These are phyloP conservation scores for Rhabdomys dilectus DNA, from an alignment of 2,113 vertebrate genomes.

Conservation along the genomic window DNA sequence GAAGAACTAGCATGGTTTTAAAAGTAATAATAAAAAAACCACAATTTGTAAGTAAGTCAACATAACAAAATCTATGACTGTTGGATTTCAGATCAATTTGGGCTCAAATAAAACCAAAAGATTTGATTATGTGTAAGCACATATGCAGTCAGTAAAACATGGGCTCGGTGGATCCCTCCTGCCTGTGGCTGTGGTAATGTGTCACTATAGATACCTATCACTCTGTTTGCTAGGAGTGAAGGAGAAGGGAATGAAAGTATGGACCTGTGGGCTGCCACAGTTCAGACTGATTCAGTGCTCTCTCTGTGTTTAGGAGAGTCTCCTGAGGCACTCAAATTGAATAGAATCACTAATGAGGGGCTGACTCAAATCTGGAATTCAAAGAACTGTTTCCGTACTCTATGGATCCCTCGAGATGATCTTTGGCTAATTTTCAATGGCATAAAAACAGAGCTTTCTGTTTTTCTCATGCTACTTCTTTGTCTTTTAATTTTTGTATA, in stretches of 20 bases:
- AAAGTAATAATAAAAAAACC: not conserved
- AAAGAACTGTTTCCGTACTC: conserved; percentile 1
- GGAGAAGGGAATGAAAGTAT: not conserved
- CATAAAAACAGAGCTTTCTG: not conserved
- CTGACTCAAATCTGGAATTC: conserved; percentile 30
- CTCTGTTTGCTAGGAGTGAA: conserved; percentile 10
- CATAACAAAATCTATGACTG: conserved; percentile 43
- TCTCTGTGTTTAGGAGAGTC: not conserved
- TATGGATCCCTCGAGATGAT: not conserved
- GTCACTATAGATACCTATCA: not conserved
- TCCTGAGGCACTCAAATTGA: not conserved
- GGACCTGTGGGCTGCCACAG: not conserved
- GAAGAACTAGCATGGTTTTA: conserved; percentile 6
- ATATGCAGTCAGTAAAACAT: conserved; percentile 1
- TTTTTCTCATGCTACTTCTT: not conserved
- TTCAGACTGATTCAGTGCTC: conserved; percentile 26
- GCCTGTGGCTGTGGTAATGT: not conserved
- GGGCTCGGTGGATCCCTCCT: not conserved
- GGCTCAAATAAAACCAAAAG: conserved; percentile 36
- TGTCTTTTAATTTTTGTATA: conserved; percentile 29
- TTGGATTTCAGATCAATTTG: conserved; percentile 24
- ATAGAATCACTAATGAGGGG: conserved; percentile 3
- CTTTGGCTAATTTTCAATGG: conserved; percentile 31
- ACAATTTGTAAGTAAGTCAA: conserved; percentile 27
- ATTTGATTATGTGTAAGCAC: not conserved